Conservation (phyloP, 2,888 invertebrate genomes). For the Herminia tarsipennalis region DNA sequence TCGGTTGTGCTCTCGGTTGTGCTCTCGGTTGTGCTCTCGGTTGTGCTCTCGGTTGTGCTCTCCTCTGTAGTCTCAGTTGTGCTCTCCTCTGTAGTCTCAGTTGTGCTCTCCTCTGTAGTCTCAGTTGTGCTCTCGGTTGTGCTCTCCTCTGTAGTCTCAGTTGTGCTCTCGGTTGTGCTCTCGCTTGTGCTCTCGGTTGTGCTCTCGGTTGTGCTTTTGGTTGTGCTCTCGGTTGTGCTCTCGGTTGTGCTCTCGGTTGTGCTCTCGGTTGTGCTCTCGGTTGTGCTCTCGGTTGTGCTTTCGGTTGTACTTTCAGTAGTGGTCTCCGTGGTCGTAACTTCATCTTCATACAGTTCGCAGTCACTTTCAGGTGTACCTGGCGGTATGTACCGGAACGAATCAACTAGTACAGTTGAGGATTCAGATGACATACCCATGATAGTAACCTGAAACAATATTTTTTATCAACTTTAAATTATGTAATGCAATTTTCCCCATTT, state of each 20-base stretch:
- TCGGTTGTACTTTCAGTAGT: not conserved
- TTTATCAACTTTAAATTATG: not conserved
- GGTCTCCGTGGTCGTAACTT: not conserved
- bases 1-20: not conserved
- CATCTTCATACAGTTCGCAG: not conserved
- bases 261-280: not conserved
- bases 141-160: not conserved
- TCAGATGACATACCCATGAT: conserved; percentile 1
- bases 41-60: not conserved
- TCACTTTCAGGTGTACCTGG: conserved; percentile 8
- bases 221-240: not conserved
- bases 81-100: not conserved
- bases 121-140: not conserved
- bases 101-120: not conserved
- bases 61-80: not conserved
- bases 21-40: not conserved
- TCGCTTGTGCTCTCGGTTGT: not conserved
- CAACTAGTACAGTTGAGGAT: conserved; percentile 12
- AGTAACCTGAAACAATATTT: conserved; percentile 8
- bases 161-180: not conserved
- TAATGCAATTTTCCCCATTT: not conserved
- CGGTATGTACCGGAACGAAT: conserved; percentile 39
- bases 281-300: not conserved
- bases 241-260: not conserved
- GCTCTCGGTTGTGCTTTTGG: not conserved